Percentiles rank a stretch among this genome's conserved stretches.
Evolutionary conservation across 2,888 invertebrate species (phyloP).

Genomic region (Luperina nickerlii): DNA sequence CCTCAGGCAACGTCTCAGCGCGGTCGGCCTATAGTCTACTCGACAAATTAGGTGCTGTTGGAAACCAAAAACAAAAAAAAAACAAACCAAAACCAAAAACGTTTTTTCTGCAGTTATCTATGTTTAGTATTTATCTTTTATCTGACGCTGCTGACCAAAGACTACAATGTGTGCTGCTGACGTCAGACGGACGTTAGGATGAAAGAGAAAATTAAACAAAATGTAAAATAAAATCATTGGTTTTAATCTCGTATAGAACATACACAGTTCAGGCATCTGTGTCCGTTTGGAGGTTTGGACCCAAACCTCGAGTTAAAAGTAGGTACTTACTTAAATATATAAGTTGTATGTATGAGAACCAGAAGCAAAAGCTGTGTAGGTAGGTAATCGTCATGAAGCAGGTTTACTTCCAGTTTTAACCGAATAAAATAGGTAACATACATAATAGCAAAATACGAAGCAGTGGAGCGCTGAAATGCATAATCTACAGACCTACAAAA

Average conservation of each 20-base stretch:
- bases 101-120: conserved; percentile 6
- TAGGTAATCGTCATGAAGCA: neutral
- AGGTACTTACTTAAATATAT: neutral
- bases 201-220: conserved; percentile 7
- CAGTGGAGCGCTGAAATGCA: neutral
- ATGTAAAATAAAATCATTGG: neutral
- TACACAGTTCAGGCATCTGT: neutral
- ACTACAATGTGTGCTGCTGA: too few species aligned
- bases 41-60: conserved; percentile 60
- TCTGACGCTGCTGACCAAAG: too few species aligned
- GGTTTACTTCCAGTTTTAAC: neutral
- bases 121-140: neutral
- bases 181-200: neutral
- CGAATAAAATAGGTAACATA: neutral
- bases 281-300: neutral
- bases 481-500: conserved; percentile 32
- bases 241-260: neutral
- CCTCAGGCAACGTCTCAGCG: too few species aligned
- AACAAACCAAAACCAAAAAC: too few species aligned
- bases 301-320: neutral
- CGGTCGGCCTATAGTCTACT: conserved; percentile 47
- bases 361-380: neutral
- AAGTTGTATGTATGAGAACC: neutral
- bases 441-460: neutral
- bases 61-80: neutral